phyloP scores from a whole-genome alignment of 2,888 invertebrate species.

The Cheilosia grossa region DNA sequence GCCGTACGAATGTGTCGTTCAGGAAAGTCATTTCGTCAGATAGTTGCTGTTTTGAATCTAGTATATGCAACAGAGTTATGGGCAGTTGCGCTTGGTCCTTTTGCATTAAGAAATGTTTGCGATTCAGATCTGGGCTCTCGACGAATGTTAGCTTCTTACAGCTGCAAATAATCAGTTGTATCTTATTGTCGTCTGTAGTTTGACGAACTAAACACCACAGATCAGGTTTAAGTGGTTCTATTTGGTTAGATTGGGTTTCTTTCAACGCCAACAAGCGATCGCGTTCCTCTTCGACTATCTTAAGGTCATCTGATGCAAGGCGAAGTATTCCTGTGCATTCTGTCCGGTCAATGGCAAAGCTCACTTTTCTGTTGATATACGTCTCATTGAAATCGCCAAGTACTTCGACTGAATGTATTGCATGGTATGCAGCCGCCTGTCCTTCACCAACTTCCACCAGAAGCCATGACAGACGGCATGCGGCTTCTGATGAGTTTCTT shows the following conservation, averaged over 20 bases:
- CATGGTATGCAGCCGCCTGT: constrained; percentile 54
- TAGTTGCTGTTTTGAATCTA: constrained; percentile 12
- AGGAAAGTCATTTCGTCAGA: constrained; percentile 19
- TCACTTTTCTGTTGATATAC: constrained; percentile 77
- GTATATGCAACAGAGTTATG: constrained; percentile 16
- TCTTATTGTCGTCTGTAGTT: constrained; percentile 10
- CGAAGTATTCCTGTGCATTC: constrained; percentile 77
- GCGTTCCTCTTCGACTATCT: constrained; percentile 10
- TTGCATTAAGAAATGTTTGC: constrained; percentile 34
- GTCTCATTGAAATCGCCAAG: constrained; percentile 76
- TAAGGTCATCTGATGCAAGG: constrained; percentile 77
- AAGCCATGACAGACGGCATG: constrained; percentile 78
- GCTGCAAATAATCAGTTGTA: neutral
- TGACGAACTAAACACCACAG: constrained; percentile 33
- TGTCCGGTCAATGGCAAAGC: constrained; percentile 76
- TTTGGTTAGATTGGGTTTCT: neutral
- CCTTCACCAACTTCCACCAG: constrained; percentile 78
- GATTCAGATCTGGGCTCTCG: constrained; percentile 18
- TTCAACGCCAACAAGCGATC: neutral
- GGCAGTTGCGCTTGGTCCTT: constrained; percentile 9
- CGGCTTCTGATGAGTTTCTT: neutral
- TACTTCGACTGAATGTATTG: constrained; percentile 79
- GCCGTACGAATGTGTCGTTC: neutral
- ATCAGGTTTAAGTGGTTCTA: constrained; percentile 6
- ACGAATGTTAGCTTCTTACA: constrained; percentile 18